A percentile compares a stretch with the other conserved stretches of the same genome.
Conservation (phyloP, 1,140 invertebrate species). For the Dicyema japonicum region DNA sequence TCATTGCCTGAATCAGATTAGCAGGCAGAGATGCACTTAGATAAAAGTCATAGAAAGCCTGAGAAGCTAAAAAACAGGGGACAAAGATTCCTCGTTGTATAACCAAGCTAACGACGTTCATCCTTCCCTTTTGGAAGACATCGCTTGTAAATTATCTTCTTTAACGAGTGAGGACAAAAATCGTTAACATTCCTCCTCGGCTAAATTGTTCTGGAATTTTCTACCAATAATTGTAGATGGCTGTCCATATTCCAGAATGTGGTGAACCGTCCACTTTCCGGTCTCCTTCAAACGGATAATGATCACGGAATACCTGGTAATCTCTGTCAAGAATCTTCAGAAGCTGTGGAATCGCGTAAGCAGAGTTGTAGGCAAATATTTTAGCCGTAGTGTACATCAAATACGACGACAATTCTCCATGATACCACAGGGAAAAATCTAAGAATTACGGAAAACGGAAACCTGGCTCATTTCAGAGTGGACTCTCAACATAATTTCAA, state of each 20-base stretch:
- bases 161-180: slow-evolving; percentile 57
- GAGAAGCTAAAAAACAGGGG: slow-evolving; percentile 63
- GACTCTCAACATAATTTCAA: slow-evolving; percentile 55
- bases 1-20: slow-evolving; percentile 64
- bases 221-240: slow-evolving; percentile 71
- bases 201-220: slow-evolving; percentile 9
- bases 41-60: slow-evolving; percentile 88
- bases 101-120: slow-evolving; percentile 25
- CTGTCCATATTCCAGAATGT: slow-evolving; percentile 68
- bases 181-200: slow-evolving; percentile 75
- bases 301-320: slow-evolving; percentile 31
- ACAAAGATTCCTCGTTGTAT: slow-evolving; percentile 45
- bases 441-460: slow-evolving; percentile 6
- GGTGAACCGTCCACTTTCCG: slow-evolving; percentile 75
- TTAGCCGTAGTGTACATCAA: slow-evolving; percentile 86
- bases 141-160: slow-evolving; percentile 45
- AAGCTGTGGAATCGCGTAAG: slow-evolving; percentile 41
- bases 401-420: slow-evolving; percentile 72
- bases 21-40: slow-evolving; percentile 43
- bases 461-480: slow-evolving; percentile 54
- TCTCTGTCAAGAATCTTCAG: slow-evolving; percentile 74
- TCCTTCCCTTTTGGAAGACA: slow-evolving; percentile 32
- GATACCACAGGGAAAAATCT: slow-evolving; percentile 79
- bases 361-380: slow-evolving; percentile 66
- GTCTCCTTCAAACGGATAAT: slow-evolving; percentile 43